Conservation (phyloP, 1,140 invertebrate species). For the Idris sp. region DNA sequence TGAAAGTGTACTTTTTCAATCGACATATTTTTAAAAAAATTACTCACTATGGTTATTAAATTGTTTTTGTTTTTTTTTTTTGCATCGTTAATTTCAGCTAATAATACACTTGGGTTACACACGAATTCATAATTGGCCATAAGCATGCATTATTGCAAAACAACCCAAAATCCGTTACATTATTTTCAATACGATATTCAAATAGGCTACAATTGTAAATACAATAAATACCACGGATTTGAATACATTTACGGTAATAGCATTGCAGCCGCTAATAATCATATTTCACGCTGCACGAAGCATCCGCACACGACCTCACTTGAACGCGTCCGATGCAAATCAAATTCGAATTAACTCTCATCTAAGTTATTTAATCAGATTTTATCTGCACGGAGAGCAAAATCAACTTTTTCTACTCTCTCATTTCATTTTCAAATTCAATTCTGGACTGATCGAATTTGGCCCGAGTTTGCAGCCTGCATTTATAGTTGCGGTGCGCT, state of each 20-base stretch:
- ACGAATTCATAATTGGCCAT: not conserved
- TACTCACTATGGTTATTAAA: too few species aligned
- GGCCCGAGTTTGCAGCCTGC: not conserved
- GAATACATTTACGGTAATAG: constrained; percentile 31
- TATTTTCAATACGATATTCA: constrained; percentile 10
- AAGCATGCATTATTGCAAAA: not conserved
- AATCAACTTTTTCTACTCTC: constrained; percentile 14
- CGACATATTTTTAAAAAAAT: too few species aligned
- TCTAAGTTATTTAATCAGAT: constrained; percentile 24
- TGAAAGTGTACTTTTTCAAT: too few species aligned
- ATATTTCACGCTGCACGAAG: constrained; percentile 34
- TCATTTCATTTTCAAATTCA: constrained; percentile 33
- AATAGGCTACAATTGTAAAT: constrained; percentile 26
- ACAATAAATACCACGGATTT: constrained; percentile 16
- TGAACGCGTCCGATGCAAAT: too few species aligned
- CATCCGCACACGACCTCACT: constrained; percentile 1
- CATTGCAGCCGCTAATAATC: constrained; percentile 21
- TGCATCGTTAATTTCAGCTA: too few species aligned
- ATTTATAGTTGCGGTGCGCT: too few species aligned
- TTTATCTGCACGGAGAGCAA: constrained; percentile 1
- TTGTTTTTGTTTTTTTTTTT: too few species aligned
- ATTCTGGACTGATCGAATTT: constrained; percentile 27
- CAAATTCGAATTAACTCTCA: constrained; percentile 7
- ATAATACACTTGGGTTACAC: too few species aligned
- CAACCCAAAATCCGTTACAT: not conserved